phyloP scores from a whole-genome alignment of 2,888 invertebrate species.

The Caenorhabditis panamensis region DNA sequence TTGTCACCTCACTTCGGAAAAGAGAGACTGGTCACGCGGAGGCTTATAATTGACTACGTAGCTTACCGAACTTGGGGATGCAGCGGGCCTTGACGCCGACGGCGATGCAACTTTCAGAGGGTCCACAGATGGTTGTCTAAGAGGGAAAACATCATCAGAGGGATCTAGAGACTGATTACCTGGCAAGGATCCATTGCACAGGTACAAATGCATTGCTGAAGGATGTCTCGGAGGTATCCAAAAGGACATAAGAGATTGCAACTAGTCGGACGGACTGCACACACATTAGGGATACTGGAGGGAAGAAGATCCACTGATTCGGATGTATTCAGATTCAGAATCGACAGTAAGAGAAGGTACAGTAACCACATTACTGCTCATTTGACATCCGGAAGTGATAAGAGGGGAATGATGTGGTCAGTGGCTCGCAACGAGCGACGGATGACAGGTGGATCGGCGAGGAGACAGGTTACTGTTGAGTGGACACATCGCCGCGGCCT shows the following conservation, averaged over 20 bases:
- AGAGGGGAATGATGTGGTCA: conserved; percentile 15
- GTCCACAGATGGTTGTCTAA: conserved; percentile 68
- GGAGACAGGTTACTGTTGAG: conserved; percentile 59
- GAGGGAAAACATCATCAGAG: not conserved
- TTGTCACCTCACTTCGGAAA: conserved; percentile 41
- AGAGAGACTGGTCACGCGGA: conserved; percentile 19
- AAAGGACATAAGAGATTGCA: conserved; percentile 72
- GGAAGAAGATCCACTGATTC: conserved; percentile 31
- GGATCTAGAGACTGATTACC: conserved; percentile 52
- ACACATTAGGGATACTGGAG: conserved; percentile 51
- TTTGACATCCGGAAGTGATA: conserved; percentile 60
- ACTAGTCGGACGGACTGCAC: conserved; percentile 60
- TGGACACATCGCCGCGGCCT: conserved; percentile 47
- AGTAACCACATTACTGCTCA: conserved; percentile 54
- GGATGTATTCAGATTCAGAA: conserved; percentile 27
- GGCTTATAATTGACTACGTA: conserved; percentile 9
- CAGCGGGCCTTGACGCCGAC: conserved; percentile 67
- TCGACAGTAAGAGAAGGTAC: conserved; percentile 21
- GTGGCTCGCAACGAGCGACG: not conserved
- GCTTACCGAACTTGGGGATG: conserved; percentile 70
- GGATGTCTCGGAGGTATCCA: conserved; percentile 65
- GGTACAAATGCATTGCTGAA: conserved; percentile 61
- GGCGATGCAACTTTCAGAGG: conserved; percentile 70
- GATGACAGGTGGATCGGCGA: conserved; percentile 50
- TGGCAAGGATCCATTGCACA: conserved; percentile 75